These are phyloP conservation scores for Eurypyga helias DNA, from an alignment of 2,113 vertebrate genomes.

Conservation along the genomic window DNA sequence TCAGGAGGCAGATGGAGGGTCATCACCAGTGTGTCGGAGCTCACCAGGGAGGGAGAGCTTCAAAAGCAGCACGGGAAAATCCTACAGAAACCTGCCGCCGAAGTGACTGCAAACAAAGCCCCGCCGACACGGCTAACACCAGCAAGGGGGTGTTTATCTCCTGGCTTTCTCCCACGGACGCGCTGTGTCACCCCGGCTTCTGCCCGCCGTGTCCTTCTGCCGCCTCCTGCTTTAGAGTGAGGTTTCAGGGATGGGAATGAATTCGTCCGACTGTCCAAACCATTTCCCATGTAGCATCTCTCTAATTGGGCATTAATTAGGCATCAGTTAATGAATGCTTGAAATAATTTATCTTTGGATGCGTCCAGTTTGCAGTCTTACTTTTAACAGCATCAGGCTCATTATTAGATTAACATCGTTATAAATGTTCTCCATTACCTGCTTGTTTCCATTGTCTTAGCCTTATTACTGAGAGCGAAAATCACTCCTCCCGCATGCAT, in stretches of 20 bases:
- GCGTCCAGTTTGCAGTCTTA: slow-evolving; percentile 77
- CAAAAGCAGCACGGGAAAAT: neutral
- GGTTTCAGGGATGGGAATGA: slow-evolving; percentile 32
- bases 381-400: slow-evolving; percentile 71
- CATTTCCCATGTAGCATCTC: slow-evolving; percentile 74
- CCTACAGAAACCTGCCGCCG: neutral
- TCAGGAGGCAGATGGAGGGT: slow-evolving; percentile 11
- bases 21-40: neutral
- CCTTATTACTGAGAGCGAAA: slow-evolving; percentile 62
- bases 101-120: slow-evolving; percentile 2
- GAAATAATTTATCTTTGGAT: slow-evolving; percentile 83
- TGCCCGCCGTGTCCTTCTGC: neutral
- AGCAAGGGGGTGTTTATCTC: neutral
- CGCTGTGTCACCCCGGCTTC: neutral
- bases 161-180: neutral
- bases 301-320: slow-evolving; percentile 85
- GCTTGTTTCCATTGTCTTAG: slow-evolving; percentile 74
- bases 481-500: slow-evolving; percentile 67
- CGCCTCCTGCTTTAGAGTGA: slow-evolving; percentile 10
- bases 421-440: slow-evolving; percentile 78
- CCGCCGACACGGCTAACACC: neutral
- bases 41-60: neutral
- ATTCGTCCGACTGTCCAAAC: slow-evolving; percentile 62
- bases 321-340: slow-evolving; percentile 82
- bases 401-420: slow-evolving; percentile 77